A percentile compares a stretch with the other conserved stretches of the same genome.
Conservation (phyloP, 37 sponge, comb jelly and placozoan species). For the Aplysina aerophoba region DNA sequence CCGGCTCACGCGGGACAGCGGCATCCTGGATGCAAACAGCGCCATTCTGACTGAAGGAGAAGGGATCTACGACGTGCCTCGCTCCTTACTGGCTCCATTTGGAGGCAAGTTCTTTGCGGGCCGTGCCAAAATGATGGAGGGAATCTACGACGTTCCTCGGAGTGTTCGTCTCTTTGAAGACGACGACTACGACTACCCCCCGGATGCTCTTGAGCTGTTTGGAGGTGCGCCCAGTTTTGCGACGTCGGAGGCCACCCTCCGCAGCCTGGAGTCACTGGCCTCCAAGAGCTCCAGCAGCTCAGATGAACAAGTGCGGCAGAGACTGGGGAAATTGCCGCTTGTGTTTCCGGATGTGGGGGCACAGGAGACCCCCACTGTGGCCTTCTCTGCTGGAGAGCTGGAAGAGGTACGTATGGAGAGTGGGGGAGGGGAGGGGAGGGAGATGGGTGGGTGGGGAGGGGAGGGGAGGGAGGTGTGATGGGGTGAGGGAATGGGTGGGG, state of each 20-base stretch:
- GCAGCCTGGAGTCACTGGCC: neutral
- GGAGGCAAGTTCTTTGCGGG: constrained; percentile 17
- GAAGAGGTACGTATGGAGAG: too few species aligned
- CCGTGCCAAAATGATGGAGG: constrained; percentile 42
- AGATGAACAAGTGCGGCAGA: neutral
- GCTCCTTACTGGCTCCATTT: constrained; percentile 1
- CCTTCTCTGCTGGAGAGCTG: constrained; percentile 14
- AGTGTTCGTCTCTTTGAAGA: constrained; percentile 37
- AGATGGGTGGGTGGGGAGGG: too few species aligned
- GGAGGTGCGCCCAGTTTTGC: neutral
- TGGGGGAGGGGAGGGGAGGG: too few species aligned
- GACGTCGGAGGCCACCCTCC: too few species aligned
- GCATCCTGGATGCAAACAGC: neutral
- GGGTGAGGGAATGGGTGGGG: too few species aligned
- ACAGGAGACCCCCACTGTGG: neutral
- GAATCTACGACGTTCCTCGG: constrained; percentile 63
- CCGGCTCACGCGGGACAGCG: neutral
- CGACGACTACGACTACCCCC: constrained; percentile 81
- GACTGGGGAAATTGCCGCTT: neutral
- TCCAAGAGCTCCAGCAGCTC: constrained; percentile 10
- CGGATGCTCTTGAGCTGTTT: constrained; percentile 58
- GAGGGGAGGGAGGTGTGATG: too few species aligned
- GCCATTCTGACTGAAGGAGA: neutral
- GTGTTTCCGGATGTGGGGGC: neutral
- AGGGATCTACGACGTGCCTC: constrained; percentile 34